Base-by-base conservation (phyloP, 2,888 invertebrate genomes). In the Elysia crispata region DNA sequence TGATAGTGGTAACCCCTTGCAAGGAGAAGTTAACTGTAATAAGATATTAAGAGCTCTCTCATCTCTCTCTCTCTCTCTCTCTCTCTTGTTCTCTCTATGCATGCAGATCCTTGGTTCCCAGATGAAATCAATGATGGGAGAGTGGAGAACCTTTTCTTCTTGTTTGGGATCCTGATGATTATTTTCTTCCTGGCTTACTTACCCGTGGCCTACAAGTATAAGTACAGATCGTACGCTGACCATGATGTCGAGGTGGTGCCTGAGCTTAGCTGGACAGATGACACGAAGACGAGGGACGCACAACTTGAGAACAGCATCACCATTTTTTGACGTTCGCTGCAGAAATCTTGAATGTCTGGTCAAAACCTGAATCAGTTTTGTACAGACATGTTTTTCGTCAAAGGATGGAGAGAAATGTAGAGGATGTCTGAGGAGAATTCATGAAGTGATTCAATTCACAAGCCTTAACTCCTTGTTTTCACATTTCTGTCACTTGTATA, bases 121-220 rank as follows among this genome's bases (percentile, higher is more conserved):
- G 83, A 89, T 74, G 88, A 89, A 60, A 86, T 89, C 66, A 89
- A 89, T 62, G 33, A 86, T 57, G 89, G 89, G 11, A 83, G 88
- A 41, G 81, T 82, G 11, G 89, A 89, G 54, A 84, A 87, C 73
- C 80, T 88, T 6, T 87, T 87, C 81, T 89, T 87, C 81, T 82
- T 89, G 13, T 81, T 89, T 41, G 85, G 84, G 11, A 85, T 82
- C n/a, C 60, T 89, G 57, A 87, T 87, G 83, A 62, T 85, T 20
- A 33, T 81, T 18, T 85, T 86, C 66, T 83, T 86, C 66, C 15
- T 87, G 15, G 67, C 67, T 6, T 83, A 75, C 73, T 54, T 83
- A 1, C 54, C 85, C 18, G 70, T 86, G 6, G 83, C 88, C 15
- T 64, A 79, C 18, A 76, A 78, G 60, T 89, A 88, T 80, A 83